These are phyloP conservation scores for Rhysida immarginata DNA, from an alignment of 1,140 invertebrate species.

Conservation along the genomic window DNA sequence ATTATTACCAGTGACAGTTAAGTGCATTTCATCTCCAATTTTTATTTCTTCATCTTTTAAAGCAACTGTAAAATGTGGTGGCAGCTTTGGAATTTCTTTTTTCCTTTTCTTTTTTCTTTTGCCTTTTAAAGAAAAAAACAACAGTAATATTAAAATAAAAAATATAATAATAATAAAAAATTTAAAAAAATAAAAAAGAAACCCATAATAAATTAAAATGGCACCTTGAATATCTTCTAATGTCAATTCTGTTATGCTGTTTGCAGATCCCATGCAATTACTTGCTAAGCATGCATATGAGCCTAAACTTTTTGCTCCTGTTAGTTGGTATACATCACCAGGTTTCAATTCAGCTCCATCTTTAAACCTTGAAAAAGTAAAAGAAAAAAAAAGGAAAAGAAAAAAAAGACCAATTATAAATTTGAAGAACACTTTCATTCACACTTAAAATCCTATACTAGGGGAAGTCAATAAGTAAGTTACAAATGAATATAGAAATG, in stretches of 20 bases:
- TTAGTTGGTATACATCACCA: slow-evolving; percentile 79
- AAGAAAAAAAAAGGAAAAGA: neutral
- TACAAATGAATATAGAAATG: too few species aligned
- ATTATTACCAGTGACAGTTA: slow-evolving; percentile 51
- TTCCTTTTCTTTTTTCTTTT: neutral
- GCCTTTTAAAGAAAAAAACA: neutral
- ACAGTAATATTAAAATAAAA: neutral
- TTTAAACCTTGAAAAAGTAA: slow-evolving; percentile 51
- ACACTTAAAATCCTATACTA: too few species aligned
- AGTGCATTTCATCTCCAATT: slow-evolving; percentile 62
- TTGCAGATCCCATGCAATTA: slow-evolving; percentile 82
- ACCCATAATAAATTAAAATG: too few species aligned
- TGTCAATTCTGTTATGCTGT: slow-evolving; percentile 67
- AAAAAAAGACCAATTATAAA: neutral
- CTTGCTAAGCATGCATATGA: slow-evolving; percentile 79
- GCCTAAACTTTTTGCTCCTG: slow-evolving; percentile 50
- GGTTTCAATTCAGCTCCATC: slow-evolving; percentile 79
- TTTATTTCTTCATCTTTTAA: slow-evolving; percentile 64
- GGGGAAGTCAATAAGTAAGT: too few species aligned
- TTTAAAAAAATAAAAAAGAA: neutral
- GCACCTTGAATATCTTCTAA: slow-evolving; percentile 70
- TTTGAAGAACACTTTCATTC: neutral
- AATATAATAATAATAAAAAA: neutral
- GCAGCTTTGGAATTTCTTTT: slow-evolving; percentile 46
- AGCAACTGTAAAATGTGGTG: slow-evolving; percentile 62